phyloP scores from a whole-genome alignment of 2,113 vertebrate species.

The Marcusenius ussheri region DNA sequence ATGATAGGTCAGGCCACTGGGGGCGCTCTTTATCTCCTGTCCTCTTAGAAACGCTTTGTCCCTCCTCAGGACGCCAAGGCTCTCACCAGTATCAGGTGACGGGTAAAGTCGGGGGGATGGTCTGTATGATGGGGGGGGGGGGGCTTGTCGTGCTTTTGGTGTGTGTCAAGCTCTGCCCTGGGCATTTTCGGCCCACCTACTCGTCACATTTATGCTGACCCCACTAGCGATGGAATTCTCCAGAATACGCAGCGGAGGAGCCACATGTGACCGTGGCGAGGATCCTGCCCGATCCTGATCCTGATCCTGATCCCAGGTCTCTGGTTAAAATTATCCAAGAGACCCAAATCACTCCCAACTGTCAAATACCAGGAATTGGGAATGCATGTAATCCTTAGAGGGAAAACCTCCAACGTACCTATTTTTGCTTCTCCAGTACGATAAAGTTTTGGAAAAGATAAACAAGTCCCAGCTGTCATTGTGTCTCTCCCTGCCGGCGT shows the following conservation, averaged over 20 bases:
- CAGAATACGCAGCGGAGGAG: constrained; percentile 27
- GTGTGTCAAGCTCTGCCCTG: constrained; percentile 25
- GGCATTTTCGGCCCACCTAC: constrained; percentile 46
- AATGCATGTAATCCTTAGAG: not conserved
- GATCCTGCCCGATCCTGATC: not conserved
- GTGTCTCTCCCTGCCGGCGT: not conserved
- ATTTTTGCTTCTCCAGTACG: not conserved
- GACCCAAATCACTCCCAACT: not conserved
- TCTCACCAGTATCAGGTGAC: constrained; percentile 96
- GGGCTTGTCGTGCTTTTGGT: constrained; percentile 7
- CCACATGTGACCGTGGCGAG: not conserved
- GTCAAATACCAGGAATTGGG: not conserved
- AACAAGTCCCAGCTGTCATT: constrained; percentile 37
- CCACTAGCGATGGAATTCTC: constrained; percentile 61
- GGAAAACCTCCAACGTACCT: not conserved
- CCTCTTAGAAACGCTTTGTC: constrained; percentile 86
- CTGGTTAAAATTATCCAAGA: not conserved
- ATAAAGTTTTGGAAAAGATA: constrained; percentile 22
- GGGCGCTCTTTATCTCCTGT: constrained; percentile 77
- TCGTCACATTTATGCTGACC: constrained; percentile 38
- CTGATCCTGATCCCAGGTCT: not conserved
- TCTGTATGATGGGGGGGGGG: not conserved
- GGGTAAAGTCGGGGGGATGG: not conserved
- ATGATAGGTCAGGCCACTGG: constrained; percentile 47
- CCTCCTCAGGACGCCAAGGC: constrained; percentile 69